Conservation (phyloP, 2,888 invertebrate genomes). For the Lepetodrilus schrolli region DNA sequence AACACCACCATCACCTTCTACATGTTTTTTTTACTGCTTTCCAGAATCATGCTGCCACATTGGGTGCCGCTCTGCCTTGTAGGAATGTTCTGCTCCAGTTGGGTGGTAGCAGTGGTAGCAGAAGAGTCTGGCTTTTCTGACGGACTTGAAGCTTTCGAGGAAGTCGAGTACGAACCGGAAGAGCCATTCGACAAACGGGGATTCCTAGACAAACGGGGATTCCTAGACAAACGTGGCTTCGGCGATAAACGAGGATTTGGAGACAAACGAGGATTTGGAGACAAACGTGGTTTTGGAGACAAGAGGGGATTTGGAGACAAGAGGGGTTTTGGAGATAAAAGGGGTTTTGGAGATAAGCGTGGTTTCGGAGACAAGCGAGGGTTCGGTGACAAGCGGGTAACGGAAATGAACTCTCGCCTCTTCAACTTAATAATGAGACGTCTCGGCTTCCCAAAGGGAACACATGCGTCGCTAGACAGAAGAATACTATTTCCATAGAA, state of each 20-base stretch:
- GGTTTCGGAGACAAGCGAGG: conserved; percentile 39
- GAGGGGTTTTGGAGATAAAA: conserved; percentile 44
- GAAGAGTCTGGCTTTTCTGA: neutral
- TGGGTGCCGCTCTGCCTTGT: neutral
- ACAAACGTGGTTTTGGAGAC: conserved; percentile 42
- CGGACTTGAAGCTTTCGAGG: neutral
- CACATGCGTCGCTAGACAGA: too few relatives aligned
- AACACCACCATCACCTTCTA: too few relatives aligned
- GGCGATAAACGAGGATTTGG: conserved; percentile 41
- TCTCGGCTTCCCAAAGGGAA: conserved; percentile 5
- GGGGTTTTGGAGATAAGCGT: conserved; percentile 44
- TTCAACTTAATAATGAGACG: conserved; percentile 1
- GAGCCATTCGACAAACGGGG: neutral
- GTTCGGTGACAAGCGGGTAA: conserved; percentile 20
- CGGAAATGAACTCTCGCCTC: conserved; percentile 21
- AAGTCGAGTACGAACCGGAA: neutral
- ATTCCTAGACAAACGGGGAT: conserved; percentile 39
- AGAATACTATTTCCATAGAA: too few relatives aligned
- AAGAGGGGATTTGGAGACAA: conserved; percentile 42
- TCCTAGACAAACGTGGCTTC: conserved; percentile 36
- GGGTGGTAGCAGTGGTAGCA: neutral
- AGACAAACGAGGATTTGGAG: conserved; percentile 39
- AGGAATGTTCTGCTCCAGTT: neutral
- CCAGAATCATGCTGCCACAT: conserved; percentile 1
- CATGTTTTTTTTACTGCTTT: too few relatives aligned